These are phyloP conservation scores for Acanthosepion lycidas DNA, from an alignment of 2,888 invertebrate genomes.

Conservation along the genomic window DNA sequence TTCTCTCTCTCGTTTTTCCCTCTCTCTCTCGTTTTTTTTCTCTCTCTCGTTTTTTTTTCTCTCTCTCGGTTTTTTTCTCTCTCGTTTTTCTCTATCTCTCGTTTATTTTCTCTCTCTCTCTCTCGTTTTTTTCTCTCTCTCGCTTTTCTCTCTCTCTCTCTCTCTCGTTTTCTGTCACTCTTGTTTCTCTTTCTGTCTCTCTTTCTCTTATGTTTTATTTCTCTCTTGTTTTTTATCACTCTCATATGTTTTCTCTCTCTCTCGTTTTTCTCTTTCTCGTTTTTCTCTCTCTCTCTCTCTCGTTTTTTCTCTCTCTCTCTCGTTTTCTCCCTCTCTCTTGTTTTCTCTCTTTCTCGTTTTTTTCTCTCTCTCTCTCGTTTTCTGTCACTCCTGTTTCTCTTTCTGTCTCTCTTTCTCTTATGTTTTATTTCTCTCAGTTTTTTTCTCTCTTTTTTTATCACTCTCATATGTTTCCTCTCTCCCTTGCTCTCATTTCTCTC, in stretches of 20 bases:
- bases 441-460: background rate
- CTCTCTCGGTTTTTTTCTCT: background rate
- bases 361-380: background rate
- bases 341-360: background rate
- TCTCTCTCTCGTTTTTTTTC: background rate
- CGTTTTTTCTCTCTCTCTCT: background rate
- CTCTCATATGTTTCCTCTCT: background rate
- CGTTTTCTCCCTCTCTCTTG: background rate
- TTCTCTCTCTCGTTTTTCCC: no score
- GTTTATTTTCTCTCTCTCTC: background rate
- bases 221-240: background rate
- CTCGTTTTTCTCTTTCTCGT: background rate
- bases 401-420: background rate
- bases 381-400: background rate
- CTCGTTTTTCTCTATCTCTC: background rate
- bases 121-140: background rate
- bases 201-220: background rate
- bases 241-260: background rate
- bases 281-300: background rate
- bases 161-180: background rate
- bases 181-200: no score
- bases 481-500: background rate
- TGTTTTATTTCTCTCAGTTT: background rate
- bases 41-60: background rate
- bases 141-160: background rate